Conservation (phyloP, 2,888 invertebrate species). For the Philaethria dido region DNA sequence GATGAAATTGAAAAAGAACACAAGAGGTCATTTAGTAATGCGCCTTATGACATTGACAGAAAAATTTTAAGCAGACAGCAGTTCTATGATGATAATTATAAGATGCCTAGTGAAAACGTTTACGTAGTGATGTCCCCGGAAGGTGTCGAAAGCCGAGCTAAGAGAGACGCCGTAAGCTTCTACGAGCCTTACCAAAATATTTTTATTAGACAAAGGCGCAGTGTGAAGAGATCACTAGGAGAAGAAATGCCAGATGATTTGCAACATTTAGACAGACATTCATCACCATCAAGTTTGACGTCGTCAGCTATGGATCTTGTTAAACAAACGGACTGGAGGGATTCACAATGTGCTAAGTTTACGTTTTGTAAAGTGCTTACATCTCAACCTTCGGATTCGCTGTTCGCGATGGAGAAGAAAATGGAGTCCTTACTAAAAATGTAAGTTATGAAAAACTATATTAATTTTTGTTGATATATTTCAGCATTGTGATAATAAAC, state of each 20-base stretch:
- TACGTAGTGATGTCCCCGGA: slow-evolving; percentile 81
- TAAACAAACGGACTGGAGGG: slow-evolving; percentile 86
- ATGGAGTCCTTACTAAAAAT: slow-evolving; percentile 88
- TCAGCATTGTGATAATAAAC: not conserved
- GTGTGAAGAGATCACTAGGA: slow-evolving; percentile 63
- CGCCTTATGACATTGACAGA: slow-evolving; percentile 72
- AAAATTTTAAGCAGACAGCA: slow-evolving; percentile 72
- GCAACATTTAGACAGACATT: slow-evolving; percentile 63
- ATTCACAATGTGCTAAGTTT: slow-evolving; percentile 90
- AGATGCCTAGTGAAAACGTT: slow-evolving; percentile 82
- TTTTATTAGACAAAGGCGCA: slow-evolving; percentile 60
- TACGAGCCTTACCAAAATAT: slow-evolving; percentile 58
- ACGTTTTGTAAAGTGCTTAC: slow-evolving; percentile 91
- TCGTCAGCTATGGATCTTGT: slow-evolving; percentile 77
- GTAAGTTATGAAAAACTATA: no score
- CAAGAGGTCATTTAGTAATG: slow-evolving; percentile 76
- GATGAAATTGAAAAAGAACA: slow-evolving; percentile 81
- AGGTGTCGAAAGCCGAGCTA: slow-evolving; percentile 60
- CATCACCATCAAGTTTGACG: slow-evolving; percentile 62
- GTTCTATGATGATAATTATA: slow-evolving; percentile 78
- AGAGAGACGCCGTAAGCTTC: slow-evolving; percentile 63
- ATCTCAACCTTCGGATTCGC: slow-evolving; percentile 87
- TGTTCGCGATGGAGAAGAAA: slow-evolving; percentile 91
- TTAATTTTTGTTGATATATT: no score
- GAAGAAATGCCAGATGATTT: slow-evolving; percentile 74